Evolutionary conservation across 2,113 vertebrate genomes (phyloP), one percentile per base, ranked within the genome.

Genomic region (Salvelinus alpinus): DNA sequence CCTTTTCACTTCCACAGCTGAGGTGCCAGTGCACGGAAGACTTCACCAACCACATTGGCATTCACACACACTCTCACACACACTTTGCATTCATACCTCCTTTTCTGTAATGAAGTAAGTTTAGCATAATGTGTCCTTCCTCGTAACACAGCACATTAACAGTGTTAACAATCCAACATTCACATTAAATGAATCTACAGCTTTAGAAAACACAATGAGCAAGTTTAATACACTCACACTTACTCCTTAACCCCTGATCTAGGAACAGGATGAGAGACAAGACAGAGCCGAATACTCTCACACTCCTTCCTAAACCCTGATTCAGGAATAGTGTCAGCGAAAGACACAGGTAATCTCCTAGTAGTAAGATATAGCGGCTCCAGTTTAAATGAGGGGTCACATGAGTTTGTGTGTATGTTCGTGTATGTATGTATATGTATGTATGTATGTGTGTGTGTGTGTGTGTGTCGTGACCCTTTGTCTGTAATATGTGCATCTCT

Each of bases 31-130:
- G 3, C 20, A 62, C 48, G 4, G 38, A 67, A 18, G 3, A 24
- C 66, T 51, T 62, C 16, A 64, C 66, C 79, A 79, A 69, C 76
- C 14, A 71, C 67, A 44, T 3, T 25, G 4, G 8, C 34, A 47
- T 6, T 16, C 67, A 29, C 47, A 4, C 13, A 54, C 9, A 6
- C 20, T 13, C 68, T 6, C 68, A 57, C 47, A 69, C 70, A 16
- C 24, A 59, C 1, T 67, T 1, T 0, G 34, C 70, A 78, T 70
- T 78, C 64, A 77, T 72, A 80, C 72, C 74, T 79, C 62, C n/a
- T 64, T 73, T 34, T 85, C 84, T 76, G 51, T 75, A 64, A 77
- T 31, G 0, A 47, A 47, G 31, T 71, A 14, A 31, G 27, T 70
- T 13, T 24, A 76, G 74, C 71, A 81, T 76, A 80, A 66, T 66